A percentile compares a stretch with the other conserved stretches of the same genome.
These are phyloP conservation scores for Macroglossus sobrinus DNA, from an alignment of 2,113 vertebrate species.

Conservation along the genomic window DNA sequence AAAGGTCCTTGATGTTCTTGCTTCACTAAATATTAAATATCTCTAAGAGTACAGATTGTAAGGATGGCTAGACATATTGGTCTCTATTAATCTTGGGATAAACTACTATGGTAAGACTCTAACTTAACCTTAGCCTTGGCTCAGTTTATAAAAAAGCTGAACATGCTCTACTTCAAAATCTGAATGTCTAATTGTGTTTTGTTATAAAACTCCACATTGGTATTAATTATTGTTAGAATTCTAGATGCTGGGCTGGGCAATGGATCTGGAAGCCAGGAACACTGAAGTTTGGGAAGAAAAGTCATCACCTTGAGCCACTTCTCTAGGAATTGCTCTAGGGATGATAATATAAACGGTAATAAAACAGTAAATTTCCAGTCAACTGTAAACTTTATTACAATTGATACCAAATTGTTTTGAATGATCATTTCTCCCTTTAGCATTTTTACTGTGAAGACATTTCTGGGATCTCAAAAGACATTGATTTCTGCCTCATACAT, in stretches of 20 bases:
- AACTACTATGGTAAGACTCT: neutral
- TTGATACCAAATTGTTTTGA: neutral
- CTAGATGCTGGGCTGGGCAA: neutral
- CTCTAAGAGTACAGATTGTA: neutral
- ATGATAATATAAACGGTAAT: neutral
- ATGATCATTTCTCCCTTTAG: neutral
- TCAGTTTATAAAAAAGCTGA: neutral
- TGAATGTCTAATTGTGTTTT: neutral
- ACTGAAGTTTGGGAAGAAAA: neutral
- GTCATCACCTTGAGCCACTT: neutral
- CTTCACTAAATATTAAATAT: neutral
- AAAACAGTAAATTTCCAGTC: neutral
- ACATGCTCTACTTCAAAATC: neutral
- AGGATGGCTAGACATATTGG: neutral
- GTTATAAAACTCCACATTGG: neutral
- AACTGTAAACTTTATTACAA: neutral
- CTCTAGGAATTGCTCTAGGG: neutral
- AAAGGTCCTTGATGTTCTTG: neutral
- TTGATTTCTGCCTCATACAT: neutral
- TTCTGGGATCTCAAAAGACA: neutral
- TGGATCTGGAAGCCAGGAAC: neutral
- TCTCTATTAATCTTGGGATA: neutral
- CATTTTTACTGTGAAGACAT: neutral
- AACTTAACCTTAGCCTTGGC: neutral
- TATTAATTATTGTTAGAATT: neutral